These are phyloP conservation scores for Ficedula albicollis DNA, from an alignment of 2,797 vertebrate species.

Conservation along the genomic window DNA sequence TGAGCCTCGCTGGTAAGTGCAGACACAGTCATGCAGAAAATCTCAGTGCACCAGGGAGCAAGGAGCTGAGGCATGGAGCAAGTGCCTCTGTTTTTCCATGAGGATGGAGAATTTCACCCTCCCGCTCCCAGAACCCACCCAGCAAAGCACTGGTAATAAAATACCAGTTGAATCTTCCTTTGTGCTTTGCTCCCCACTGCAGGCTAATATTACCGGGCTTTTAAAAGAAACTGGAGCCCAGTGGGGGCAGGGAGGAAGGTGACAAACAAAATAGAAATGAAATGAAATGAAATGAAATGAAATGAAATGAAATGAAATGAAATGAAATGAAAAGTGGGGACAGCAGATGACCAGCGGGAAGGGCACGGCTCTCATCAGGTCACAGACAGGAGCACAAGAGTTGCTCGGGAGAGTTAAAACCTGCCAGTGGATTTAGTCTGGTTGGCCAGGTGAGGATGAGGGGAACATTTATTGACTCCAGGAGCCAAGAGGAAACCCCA, in stretches of 20 bases:
- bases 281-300: too few species aligned
- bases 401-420: background rate
- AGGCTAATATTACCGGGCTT: background rate
- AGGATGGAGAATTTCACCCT: constrained; percentile 18
- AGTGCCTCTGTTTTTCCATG: background rate
- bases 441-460: background rate
- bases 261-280: constrained; percentile 16
- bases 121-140: background rate
- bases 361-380: background rate
- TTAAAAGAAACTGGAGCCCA: background rate
- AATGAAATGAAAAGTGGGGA: background rate
- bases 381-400: background rate
- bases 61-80: background rate
- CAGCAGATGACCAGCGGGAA: background rate
- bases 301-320: too few species aligned
- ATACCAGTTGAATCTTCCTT: background rate
- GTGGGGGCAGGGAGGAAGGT: background rate
- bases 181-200: background rate
- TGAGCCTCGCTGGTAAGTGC: background rate
- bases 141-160: background rate
- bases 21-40: constrained; percentile 43
- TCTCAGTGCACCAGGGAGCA: background rate
- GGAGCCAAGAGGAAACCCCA: background rate
- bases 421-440: background rate
- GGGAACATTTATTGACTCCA: background rate